Evolutionary conservation across 2,888 invertebrate genomes (phyloP).

Genomic region (Trimorus sp.): DNA sequence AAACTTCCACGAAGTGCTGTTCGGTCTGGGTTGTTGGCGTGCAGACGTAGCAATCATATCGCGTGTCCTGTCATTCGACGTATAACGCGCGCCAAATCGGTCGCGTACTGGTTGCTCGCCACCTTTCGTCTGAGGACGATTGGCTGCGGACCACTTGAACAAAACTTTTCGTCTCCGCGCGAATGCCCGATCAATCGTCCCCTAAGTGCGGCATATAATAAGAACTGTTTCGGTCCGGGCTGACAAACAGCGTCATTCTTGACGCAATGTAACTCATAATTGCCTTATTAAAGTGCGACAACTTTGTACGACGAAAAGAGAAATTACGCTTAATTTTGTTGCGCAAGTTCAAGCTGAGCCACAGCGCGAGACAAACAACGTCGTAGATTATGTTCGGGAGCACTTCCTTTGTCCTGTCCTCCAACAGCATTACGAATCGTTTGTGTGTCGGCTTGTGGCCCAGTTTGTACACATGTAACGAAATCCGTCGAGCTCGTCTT

Average conservation of each 20-base stretch:
- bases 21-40: slow-evolving; percentile 24
- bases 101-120: background rate
- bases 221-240: no score
- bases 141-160: background rate
- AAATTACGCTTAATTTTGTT: slow-evolving; percentile 56
- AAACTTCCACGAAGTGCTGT: no score
- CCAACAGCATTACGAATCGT: slow-evolving; percentile 58
- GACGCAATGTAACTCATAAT: slow-evolving; percentile 32
- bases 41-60: slow-evolving; percentile 31
- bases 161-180: background rate
- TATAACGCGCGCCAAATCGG: background rate
- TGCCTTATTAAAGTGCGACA: slow-evolving; percentile 55
- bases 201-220: no score
- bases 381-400: slow-evolving; percentile 60
- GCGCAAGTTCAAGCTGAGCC: slow-evolving; percentile 51
- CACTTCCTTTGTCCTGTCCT: slow-evolving; percentile 54
- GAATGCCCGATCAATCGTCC: no score
- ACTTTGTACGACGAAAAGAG: slow-evolving; percentile 51
- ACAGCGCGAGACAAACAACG: slow-evolving; percentile 54
- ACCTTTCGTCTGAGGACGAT: background rate
- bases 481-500: slow-evolving; percentile 21
- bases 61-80: slow-evolving; percentile 27
- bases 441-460: slow-evolving; percentile 43
- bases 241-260: slow-evolving; percentile 25
- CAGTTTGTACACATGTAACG: slow-evolving; percentile 46